phyloP scores from a whole-genome alignment of 2,797 vertebrate species.

The Syngnathus acus region DNA sequence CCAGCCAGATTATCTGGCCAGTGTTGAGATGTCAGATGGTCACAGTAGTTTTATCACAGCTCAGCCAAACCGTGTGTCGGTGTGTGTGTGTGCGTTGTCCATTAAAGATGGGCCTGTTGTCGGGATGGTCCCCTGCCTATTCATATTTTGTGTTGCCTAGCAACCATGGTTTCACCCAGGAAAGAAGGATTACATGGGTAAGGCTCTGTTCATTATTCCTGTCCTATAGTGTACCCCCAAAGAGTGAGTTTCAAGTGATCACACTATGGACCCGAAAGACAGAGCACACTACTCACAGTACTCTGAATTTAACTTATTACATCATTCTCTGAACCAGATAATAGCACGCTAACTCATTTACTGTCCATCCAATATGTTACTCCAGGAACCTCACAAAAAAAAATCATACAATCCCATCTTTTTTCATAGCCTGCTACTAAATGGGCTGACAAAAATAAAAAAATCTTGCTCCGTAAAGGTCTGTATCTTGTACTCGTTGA shows the following conservation, averaged over 20 bases:
- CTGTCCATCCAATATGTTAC: not conserved
- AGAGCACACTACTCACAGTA: too few relatives aligned
- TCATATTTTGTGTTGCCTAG: slow-evolving; percentile 69
- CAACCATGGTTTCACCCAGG: slow-evolving; percentile 49
- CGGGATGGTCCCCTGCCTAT: slow-evolving; percentile 52
- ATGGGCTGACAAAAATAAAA: not conserved
- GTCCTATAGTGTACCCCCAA: slow-evolving; percentile 4
- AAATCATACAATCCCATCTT: not conserved
- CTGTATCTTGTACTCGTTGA: not conserved
- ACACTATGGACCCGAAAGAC: too few relatives aligned
- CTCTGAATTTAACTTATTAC: too few relatives aligned
- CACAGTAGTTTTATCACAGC: slow-evolving; percentile 48
- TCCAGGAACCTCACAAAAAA: not conserved
- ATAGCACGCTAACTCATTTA: not conserved
- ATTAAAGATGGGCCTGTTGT: slow-evolving; percentile 54
- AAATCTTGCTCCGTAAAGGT: not conserved
- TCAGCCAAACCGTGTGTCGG: slow-evolving; percentile 35
- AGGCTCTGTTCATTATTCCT: slow-evolving; percentile 33
- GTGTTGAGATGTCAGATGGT: slow-evolving; percentile 62
- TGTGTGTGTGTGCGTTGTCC: slow-evolving; percentile 41
- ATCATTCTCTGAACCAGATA: not conserved
- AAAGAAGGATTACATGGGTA: slow-evolving; percentile 41
- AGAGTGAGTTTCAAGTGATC: not conserved
- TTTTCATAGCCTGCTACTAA: not conserved
- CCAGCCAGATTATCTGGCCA: slow-evolving; percentile 48